Evolutionary conservation across 1,140 invertebrate species (phyloP), one percentile per base, ranked within the genome.

Genomic region (Drosophila virilis): DNA sequence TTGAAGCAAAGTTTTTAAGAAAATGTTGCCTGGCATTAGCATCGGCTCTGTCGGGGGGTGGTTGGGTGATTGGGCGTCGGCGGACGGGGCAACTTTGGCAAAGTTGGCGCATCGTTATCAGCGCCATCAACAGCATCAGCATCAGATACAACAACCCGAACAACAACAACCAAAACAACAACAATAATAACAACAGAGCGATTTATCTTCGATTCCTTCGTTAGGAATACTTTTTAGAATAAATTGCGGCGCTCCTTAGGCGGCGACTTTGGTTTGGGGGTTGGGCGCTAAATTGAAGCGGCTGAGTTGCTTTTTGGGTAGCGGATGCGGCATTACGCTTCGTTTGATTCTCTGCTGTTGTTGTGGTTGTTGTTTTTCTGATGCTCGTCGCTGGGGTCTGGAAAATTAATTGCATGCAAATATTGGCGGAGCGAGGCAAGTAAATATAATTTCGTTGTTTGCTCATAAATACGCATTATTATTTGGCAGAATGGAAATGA

Each of bases 341-440:
- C 69, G 54, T 72, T 71, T 72, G 55, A 52, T 72, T 60, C 42
- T 8, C 32, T 60, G 32, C 12, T 32, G 10, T 46, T 66, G 42
- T 48, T 43, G 17, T 7, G 13, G 9, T 38, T 68, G 28, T 32
- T 57, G 43, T 15, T 68, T 48, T 13, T 62, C 61, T 55, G 46
- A 17, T 50, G 17, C 42, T 54, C 51, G 37, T 51, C 51, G 59
- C 42, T 37, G 45, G 52, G 57, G 69, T 65, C 69, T 77, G 85
- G 66, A 69, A 86, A 90, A 90, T 90, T 90, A 90, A 90, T 90
- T 90, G 86, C 86, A 90, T 90, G 86, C 86, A 90, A 90, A 90
- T 90, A 90, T 90, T 90, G 86, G 75, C 78, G 82, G 61, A 90
- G 86, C 54, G 57, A n/a, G 45, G 59, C 69, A 76, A 90, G 81